Base-by-base conservation (phyloP, 2,797 vertebrate species). In the Thaleichthys pacificus region DNA sequence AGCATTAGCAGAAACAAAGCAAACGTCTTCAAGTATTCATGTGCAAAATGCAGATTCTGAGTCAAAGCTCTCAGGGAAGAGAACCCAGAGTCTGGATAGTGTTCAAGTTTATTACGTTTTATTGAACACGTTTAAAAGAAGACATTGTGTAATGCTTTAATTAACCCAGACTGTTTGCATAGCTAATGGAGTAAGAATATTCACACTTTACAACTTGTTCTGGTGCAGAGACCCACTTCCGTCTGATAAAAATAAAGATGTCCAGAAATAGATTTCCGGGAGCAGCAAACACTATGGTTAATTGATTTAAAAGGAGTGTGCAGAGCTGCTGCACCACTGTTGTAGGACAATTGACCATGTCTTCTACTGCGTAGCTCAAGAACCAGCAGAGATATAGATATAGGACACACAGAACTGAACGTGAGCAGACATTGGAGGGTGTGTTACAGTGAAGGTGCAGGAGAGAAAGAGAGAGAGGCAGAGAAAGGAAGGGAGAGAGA, bases 1-100 rank as follows among this genome's bases (percentile, higher is more conserved):
- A 60, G 57, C 57, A 12, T 11, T 42, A 60, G 57, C 64, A 66
- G 24, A 49, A 65, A 22, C 19, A 38, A 47, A 11, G 6, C 21
- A 21, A 24, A 24, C 14, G 28, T 49, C 42, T 17, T 49, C 21
- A 22, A 5, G 17, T 47, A 14, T 47, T 47, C 12, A 21, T 38
- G 56, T 15, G 73, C 69, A 81, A 71, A 49, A 71, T 82, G 84
- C 81, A 74, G 78, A 82, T 81, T 76, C 81, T 80, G 70, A 77
- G 58, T 32, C 26, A 71, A 76, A 0, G 80, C 61, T 47, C 63
- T 71, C 75, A 66, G 56, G 54, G 64, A 75, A 28, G 26, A 62
- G 28, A 32, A 30, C 5, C 61, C 6, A 6, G n/a, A 66, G 68
- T 66, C 70, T 71, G 22, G 73, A 62, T 63, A 64, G 62, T 4